Percentiles rank a stretch among this genome's conserved stretches.
Evolutionary conservation across 1,140 invertebrate species (phyloP).

Genomic region (Nomia melanderi): DNA sequence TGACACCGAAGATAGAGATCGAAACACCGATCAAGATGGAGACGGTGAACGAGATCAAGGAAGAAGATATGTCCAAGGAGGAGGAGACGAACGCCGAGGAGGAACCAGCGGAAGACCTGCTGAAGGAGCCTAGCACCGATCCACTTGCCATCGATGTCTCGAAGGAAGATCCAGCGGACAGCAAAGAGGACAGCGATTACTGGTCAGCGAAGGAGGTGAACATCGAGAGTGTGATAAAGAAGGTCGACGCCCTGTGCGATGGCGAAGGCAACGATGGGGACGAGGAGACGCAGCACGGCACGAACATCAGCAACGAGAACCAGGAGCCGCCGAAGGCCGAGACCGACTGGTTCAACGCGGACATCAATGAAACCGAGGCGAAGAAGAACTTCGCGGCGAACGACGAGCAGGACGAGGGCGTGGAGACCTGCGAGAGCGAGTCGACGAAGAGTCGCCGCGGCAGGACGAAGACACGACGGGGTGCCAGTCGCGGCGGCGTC

Average conservation of each 20-base stretch:
- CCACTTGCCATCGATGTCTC: conserved; percentile 64
- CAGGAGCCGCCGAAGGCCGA: conserved; percentile 59
- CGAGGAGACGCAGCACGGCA: conserved; percentile 58
- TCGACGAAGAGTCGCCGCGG: conserved; percentile 72
- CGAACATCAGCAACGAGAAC: conserved; percentile 60
- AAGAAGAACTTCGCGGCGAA: conserved; percentile 68
- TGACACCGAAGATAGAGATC: conserved; percentile 45
- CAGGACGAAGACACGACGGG: conserved; percentile 73
- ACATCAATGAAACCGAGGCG: conserved; percentile 75
- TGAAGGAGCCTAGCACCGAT: conserved; percentile 65
- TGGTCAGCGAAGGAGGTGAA: conserved; percentile 90
- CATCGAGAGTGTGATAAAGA: conserved; percentile 90
- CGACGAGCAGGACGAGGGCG: conserved; percentile 76
- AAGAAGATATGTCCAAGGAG: conserved; percentile 57
- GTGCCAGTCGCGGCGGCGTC: conserved; percentile 82
- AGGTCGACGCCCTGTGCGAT: conserved; percentile 85
- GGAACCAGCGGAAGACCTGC: conserved; percentile 62
- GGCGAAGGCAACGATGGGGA: conserved; percentile 73
- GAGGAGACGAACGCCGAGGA: conserved; percentile 65
- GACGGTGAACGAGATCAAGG: conserved; percentile 43
- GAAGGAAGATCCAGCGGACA: conserved; percentile 80
- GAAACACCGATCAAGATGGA: conserved; percentile 44
- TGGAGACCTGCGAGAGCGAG: conserved; percentile 75
- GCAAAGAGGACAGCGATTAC: conserved; percentile 87
- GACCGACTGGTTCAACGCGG: conserved; percentile 76